These are phyloP conservation scores for Chelon auratus DNA, from an alignment of 2,797 vertebrate species.

Conservation along the genomic window DNA sequence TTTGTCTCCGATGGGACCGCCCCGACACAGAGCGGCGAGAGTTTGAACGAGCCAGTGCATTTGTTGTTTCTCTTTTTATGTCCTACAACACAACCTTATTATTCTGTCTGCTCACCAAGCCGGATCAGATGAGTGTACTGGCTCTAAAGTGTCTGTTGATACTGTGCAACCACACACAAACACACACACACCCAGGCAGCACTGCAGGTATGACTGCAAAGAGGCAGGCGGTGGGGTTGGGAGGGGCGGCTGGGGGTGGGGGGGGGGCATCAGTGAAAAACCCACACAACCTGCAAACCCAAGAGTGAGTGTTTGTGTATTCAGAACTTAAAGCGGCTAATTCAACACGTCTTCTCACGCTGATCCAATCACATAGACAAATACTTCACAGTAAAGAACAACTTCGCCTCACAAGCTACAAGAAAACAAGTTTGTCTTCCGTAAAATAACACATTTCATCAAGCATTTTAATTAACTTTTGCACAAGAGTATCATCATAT, in stretches of 20 bases:
- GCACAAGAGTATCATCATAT: not conserved
- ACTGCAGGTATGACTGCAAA: conserved; percentile 40
- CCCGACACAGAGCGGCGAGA: conserved; percentile 9
- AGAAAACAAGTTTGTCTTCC: not conserved
- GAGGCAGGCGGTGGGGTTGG: not conserved
- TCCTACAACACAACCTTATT: conserved; percentile 65
- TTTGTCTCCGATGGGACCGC: conserved; percentile 57
- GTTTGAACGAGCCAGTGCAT: conserved; percentile 33
- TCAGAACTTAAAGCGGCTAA: conserved; percentile 53
- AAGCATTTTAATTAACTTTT: not conserved
- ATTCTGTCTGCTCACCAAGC: conserved; percentile 58
- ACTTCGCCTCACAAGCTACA: not conserved
- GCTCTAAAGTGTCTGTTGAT: conserved; percentile 48
- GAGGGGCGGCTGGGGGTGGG: no score
- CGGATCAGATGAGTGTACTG: conserved; percentile 51
- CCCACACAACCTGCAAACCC: conserved; percentile 11
- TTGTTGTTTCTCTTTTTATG: conserved; percentile 55
- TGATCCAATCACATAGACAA: conserved; percentile 29
- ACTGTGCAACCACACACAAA: conserved; percentile 18
- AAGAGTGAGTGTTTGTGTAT: conserved; percentile 11
- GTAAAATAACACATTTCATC: not conserved
- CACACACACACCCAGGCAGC: conserved; percentile 29
- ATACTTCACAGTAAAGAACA: conserved; percentile 1
- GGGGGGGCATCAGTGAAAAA: conserved; percentile 9
- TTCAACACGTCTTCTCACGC: conserved; percentile 8